These are phyloP conservation scores for Parotocinclus haroldoi DNA, from an alignment of 2,797 vertebrate species.

Conservation along the genomic window DNA sequence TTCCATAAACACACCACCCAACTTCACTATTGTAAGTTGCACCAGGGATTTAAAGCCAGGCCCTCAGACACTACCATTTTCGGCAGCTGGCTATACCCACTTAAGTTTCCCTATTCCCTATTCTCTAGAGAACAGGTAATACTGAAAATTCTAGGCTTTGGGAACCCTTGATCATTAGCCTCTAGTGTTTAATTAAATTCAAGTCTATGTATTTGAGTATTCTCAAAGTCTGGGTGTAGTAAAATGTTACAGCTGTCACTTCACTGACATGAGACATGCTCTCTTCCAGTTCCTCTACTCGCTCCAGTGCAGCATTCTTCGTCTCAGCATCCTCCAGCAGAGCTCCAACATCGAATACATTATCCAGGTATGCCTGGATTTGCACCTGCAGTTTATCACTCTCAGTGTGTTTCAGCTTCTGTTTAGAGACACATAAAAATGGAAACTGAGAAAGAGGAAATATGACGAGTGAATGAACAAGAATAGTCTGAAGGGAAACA, in stretches of 20 bases:
- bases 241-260: not conserved
- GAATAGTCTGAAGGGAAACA: not conserved
- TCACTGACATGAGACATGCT: conserved; percentile 86
- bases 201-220: not conserved
- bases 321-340: conserved; percentile 88
- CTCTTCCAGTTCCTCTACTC: conserved; percentile 84
- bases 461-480: not conserved
- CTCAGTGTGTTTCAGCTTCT: conserved; percentile 83
- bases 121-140: too few relatives aligned
- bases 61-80: too few relatives aligned
- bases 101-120: too few relatives aligned
- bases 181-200: too few relatives aligned
- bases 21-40: too few relatives aligned
- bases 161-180: too few relatives aligned
- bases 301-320: conserved; percentile 83
- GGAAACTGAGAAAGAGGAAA: not conserved
- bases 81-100: too few relatives aligned
- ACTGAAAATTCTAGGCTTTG: too few relatives aligned
- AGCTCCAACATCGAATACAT: conserved; percentile 85
- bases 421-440: conserved; percentile 42
- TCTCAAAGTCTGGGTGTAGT: not conserved
- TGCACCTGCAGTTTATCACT: conserved; percentile 91
- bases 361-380: conserved; percentile 95
- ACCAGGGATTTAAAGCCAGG: too few relatives aligned
- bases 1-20: too few relatives aligned